phyloP scores from a whole-genome alignment of 2,888 invertebrate genomes.

The Morpho achilles region DNA sequence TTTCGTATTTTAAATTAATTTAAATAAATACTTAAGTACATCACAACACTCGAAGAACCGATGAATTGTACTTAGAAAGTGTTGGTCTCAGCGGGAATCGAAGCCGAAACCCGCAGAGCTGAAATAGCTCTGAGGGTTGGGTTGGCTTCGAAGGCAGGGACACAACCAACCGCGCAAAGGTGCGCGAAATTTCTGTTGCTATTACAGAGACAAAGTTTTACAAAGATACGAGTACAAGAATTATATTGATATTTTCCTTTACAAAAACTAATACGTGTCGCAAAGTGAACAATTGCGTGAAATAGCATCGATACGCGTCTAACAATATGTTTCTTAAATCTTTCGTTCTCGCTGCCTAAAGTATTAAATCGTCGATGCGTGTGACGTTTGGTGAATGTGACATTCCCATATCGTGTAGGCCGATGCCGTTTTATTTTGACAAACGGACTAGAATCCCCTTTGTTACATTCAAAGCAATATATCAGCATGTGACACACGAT shows the following conservation, averaged over 20 bases:
- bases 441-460: slow-evolving; percentile 61
- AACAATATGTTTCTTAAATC: slow-evolving; percentile 18
- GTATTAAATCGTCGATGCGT: slow-evolving; percentile 30
- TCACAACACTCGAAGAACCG: no score
- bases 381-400: slow-evolving; percentile 36
- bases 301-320: slow-evolving; percentile 12
- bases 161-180: no score
- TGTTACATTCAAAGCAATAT: slow-evolving; percentile 64
- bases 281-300: slow-evolving; percentile 12
- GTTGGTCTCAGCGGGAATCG: no score
- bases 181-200: no score
- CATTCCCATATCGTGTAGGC: slow-evolving; percentile 52
- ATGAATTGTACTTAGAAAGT: no score
- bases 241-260: neutral
- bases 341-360: slow-evolving; percentile 15
- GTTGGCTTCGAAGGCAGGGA: no score
- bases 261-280: neutral
- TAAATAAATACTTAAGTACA: no score
- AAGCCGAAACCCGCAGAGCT: no score
- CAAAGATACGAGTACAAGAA: no score
- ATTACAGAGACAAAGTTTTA: no score
- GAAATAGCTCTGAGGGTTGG: no score
- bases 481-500: slow-evolving; percentile 61
- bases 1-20: no score
- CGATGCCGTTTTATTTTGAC: slow-evolving; percentile 70